Conservation (phyloP, 2,113 vertebrate species). For the Nerophis ophidion region DNA sequence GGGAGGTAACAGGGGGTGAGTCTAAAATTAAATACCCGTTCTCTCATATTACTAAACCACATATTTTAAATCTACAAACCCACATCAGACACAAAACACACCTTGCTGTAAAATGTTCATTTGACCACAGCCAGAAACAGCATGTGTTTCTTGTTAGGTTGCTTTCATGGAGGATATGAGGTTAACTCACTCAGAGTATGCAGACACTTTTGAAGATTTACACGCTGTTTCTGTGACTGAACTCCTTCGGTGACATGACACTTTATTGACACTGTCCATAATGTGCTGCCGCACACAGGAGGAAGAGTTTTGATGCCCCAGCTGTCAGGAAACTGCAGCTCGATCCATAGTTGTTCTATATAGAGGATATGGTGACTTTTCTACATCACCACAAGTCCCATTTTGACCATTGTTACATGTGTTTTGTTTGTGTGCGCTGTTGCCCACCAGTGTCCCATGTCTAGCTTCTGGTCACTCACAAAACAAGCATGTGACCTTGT, state of each 20-base stretch:
- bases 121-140: slow-evolving; percentile 13
- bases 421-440: not conserved
- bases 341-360: slow-evolving; percentile 20
- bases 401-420: not conserved
- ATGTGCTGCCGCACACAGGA: slow-evolving; percentile 2
- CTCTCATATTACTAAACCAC: slow-evolving; percentile 61
- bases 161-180: slow-evolving; percentile 33
- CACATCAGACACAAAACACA: slow-evolving; percentile 7
- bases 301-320: not conserved
- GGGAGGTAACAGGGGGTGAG: slow-evolving; percentile 48
- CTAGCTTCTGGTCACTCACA: slow-evolving; percentile 23
- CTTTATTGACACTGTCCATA: not conserved
- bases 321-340: slow-evolving; percentile 14
- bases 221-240: slow-evolving; percentile 2
- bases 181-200: slow-evolving; percentile 16
- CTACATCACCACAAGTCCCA: slow-evolving; percentile 3
- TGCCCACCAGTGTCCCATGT: slow-evolving; percentile 5
- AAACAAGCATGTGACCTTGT: slow-evolving; percentile 43
- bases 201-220: slow-evolving; percentile 5
- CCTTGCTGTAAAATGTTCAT: slow-evolving; percentile 5
- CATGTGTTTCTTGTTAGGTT: slow-evolving; percentile 47
- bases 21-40: slow-evolving; percentile 70
- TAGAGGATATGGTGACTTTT: slow-evolving; percentile 2
- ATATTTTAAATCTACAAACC: slow-evolving; percentile 34
- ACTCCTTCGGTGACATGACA: slow-evolving; percentile 3